phyloP scores from a whole-genome alignment of 2,888 invertebrate genomes.

The Antheraea assamensis region DNA sequence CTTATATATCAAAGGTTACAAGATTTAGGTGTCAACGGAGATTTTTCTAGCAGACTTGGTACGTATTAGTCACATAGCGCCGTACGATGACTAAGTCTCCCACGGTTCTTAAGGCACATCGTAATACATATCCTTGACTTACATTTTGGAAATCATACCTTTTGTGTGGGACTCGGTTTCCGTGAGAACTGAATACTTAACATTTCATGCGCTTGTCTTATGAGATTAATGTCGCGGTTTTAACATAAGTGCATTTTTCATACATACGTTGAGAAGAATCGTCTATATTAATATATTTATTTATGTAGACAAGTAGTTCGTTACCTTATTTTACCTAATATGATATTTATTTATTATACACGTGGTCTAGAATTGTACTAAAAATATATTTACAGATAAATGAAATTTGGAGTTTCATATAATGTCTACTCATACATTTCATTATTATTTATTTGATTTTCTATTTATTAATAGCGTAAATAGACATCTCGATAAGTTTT shows the following conservation, averaged over 20 bases:
- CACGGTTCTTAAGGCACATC: conserved; percentile 67
- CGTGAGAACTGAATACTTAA: conserved; percentile 72
- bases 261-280: background rate
- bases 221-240: conserved; percentile 14
- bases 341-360: background rate
- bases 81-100: conserved; percentile 60
- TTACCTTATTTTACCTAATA: background rate
- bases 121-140: conserved; percentile 75
- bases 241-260: conserved; percentile 5
- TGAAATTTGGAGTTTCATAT: background rate
- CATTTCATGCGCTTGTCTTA: conserved; percentile 50
- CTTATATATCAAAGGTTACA: background rate
- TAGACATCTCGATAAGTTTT: background rate
- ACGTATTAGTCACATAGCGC: conserved; percentile 50
- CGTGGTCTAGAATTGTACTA: background rate
- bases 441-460: background rate
- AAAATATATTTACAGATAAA: background rate
- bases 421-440: background rate
- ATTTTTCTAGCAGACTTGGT: conserved; percentile 44
- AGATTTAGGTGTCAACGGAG: conserved; percentile 36
- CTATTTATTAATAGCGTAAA: background rate
- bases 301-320: background rate
- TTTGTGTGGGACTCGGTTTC: conserved; percentile 71
- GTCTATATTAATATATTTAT: background rate
- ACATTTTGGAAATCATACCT: conserved; percentile 77